Conservation (phyloP, 2,113 vertebrate species). For the Trinectes maculatus region DNA sequence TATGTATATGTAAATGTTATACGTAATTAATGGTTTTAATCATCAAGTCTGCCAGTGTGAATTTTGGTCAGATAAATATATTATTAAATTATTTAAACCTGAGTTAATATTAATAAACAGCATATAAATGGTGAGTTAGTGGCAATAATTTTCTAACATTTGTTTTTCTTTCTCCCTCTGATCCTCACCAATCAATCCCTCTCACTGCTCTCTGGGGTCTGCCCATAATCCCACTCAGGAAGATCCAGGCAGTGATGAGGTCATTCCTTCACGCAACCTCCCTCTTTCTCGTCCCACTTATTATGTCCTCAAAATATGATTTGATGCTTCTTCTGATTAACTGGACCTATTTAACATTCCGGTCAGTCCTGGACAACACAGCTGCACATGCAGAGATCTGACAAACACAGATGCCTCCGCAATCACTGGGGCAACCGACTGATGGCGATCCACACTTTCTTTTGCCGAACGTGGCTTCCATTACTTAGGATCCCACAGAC, state of each 20-base stretch:
- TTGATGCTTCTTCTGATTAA: constrained; percentile 2
- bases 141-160: too few species aligned
- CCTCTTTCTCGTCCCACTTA: neutral
- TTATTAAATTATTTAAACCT: too few species aligned
- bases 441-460: too few species aligned
- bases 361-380: neutral
- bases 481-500: too few species aligned
- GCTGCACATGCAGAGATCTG: neutral
- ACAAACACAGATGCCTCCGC: too few species aligned
- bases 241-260: constrained; percentile 33
- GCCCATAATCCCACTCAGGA: constrained; percentile 36
- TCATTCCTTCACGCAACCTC: constrained; percentile 24
- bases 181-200: constrained; percentile 37
- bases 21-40: too few species aligned
- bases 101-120: too few species aligned
- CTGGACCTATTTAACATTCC: neutral
- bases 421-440: neutral
- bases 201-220: constrained; percentile 8
- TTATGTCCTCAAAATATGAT: constrained; percentile 3
- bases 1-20: too few species aligned
- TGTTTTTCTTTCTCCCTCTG: constrained; percentile 12
- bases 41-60: too few species aligned
- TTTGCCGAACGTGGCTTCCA: too few species aligned
- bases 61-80: too few species aligned
- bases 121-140: too few species aligned